Conservation (phyloP, 2,113 vertebrate genomes). For the Hypanus sabinus region DNA sequence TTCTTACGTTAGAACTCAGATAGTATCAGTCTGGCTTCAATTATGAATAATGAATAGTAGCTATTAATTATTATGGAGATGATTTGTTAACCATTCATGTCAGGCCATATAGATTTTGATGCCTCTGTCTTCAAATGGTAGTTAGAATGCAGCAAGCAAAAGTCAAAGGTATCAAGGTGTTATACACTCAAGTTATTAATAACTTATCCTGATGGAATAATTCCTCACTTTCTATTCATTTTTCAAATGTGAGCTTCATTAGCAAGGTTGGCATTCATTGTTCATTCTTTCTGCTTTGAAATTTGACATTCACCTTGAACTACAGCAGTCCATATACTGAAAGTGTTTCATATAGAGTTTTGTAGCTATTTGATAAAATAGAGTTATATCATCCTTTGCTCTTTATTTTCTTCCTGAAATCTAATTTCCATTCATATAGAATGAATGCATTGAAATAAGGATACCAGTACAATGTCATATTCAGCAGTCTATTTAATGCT, state of each 20-base stretch:
- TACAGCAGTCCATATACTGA: too few species aligned
- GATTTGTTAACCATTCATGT: too few species aligned
- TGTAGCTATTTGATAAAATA: too few species aligned
- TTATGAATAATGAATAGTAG: too few species aligned
- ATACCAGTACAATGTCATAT: not conserved
- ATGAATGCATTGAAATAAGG: not conserved
- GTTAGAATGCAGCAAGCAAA: not conserved
- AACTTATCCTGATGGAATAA: not conserved
- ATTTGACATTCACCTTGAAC: not conserved
- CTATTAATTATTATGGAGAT: too few species aligned
- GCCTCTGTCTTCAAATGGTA: not conserved
- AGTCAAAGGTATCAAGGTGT: not conserved
- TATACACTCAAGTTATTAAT: not conserved
- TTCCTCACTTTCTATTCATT: not conserved
- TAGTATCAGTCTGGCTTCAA: too few species aligned
- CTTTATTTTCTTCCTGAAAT: not conserved
- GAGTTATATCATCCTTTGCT: not conserved
- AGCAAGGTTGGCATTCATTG: not conserved
- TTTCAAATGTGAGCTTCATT: not conserved
- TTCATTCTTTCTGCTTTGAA: not conserved
- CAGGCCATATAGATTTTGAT: too few species aligned
- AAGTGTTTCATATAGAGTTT: too few species aligned
- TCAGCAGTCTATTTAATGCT: not conserved
- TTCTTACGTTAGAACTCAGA: too few species aligned
- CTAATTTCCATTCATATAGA: not conserved